Evolutionary conservation across 30 jellyfish, hydroid and myxozoan genomes (phyloP).

Genomic region (Turritopsis dohrnii): DNA sequence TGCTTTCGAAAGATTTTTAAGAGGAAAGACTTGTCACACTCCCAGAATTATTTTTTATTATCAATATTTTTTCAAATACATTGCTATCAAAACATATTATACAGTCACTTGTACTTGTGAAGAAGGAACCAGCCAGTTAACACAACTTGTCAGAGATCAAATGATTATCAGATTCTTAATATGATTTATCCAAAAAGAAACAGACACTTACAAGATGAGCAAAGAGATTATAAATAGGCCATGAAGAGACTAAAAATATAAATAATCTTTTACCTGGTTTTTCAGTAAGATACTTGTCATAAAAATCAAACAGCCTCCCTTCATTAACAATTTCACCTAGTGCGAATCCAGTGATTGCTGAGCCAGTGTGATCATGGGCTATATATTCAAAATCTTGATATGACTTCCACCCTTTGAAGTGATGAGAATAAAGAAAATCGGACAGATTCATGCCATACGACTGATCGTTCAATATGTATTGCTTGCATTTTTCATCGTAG

Average conservation of each 20-base stretch:
- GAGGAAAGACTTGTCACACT: too few relatives aligned
- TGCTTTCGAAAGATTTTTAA: too few relatives aligned
- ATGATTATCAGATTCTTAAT: too few relatives aligned
- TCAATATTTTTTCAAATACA: too few relatives aligned
- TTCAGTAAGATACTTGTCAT: slow-evolving; percentile 1
- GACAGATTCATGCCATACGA: slow-evolving; percentile 27
- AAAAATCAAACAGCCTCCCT: slow-evolving; percentile 7
- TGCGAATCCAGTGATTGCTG: not conserved
- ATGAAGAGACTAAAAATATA: not conserved
- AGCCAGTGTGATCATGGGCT: not conserved
- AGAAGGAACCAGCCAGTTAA: too few relatives aligned
- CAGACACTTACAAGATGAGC: too few relatives aligned
- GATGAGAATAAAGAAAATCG: slow-evolving; percentile 3
- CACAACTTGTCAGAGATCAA: too few relatives aligned
- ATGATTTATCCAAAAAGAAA: too few relatives aligned
- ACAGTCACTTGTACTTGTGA: too few relatives aligned
- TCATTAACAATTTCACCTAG: slow-evolving; percentile 13
- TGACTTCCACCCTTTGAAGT: slow-evolving; percentile 1
- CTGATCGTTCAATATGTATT: not conserved
- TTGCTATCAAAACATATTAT: too few relatives aligned
- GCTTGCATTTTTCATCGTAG: not conserved
- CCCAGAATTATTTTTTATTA: too few relatives aligned
- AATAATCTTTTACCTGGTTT: not conserved
- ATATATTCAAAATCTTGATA: slow-evolving; percentile 10
- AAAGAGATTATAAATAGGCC: too few relatives aligned